These are phyloP conservation scores for Callocephalon fimbriatum DNA, from an alignment of 2,113 vertebrate genomes.

Conservation along the genomic window DNA sequence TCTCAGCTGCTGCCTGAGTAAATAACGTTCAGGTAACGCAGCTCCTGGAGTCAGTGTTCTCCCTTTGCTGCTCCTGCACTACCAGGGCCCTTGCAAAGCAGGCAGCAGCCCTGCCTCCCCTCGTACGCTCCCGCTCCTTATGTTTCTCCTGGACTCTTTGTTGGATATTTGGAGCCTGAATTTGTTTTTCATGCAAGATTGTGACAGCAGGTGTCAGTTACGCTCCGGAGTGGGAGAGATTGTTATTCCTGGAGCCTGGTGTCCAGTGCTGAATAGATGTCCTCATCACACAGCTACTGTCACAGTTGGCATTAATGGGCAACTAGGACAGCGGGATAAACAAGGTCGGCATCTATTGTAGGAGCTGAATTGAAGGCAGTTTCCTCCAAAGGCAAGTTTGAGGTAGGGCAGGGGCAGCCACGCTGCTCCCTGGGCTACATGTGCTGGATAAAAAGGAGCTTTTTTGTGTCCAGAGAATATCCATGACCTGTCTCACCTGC, in stretches of 20 bases:
- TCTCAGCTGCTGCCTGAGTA: background rate
- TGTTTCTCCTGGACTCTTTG: background rate
- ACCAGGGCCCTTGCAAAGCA: background rate
- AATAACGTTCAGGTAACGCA: background rate
- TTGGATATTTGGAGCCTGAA: background rate
- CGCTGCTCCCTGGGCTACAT: background rate
- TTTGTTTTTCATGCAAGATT: background rate
- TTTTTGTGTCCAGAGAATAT: background rate
- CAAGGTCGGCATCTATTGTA: background rate
- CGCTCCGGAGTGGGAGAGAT: background rate
- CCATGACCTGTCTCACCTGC: background rate
- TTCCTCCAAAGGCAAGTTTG: background rate
- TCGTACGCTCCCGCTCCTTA: background rate
- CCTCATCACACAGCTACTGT: background rate
- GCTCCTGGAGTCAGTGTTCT: background rate
- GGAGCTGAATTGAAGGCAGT: background rate
- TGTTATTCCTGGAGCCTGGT: slow-evolving; percentile 3
- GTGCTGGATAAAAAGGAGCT: background rate
- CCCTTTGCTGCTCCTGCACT: background rate
- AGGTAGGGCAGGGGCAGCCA: background rate
- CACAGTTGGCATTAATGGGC: slow-evolving; percentile 21
- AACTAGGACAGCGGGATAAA: background rate
- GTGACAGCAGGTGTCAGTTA: slow-evolving; percentile 47
- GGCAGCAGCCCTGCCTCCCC: background rate
- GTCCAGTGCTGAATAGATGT: background rate